Base-by-base conservation (phyloP, 1,140 invertebrate genomes). In the Gonioctena quinquepunctata region DNA sequence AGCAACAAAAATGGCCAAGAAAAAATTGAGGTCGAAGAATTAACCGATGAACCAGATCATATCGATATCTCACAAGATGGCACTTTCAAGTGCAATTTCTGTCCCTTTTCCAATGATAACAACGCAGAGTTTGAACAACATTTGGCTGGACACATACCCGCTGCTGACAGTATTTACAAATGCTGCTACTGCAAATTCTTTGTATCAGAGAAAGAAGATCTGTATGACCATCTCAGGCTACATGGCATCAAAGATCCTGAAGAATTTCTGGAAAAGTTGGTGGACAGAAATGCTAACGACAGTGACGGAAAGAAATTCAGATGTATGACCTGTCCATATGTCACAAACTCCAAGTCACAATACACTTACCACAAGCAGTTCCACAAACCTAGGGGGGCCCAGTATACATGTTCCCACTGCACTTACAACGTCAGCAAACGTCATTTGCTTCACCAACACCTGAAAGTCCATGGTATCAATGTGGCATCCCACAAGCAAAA, bases 341-440 rank as follows among this genome's bases (percentile, higher is more conserved):
- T 91, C 68, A 93, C 90, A 23, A 92, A 93, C 77, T 94, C 91
- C 78, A 93, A 93, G 81, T 92, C 92, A 49, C 93, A 95, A 79
- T 93, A 90, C 77, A 87, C 92, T 71, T 94, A 95, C 80, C 93
- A 95, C 75, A 91, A 92, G 74, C 93, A 95, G 80, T 93, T 95
- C 78, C 94, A 96, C 79, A 88, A 91, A 48, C 88, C 91, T 4
- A 87, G 89, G 61, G 87, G 89, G 54, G 88, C 88, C 2, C 89
- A 90, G 22, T 95, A 92, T 82, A 92, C 93, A 80, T 96, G 94
- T 81, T 87, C 88, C 0, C 84, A 90, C 66, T 96, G 94, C 82
- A 90, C 90, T 69, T 96, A 94, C 77, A 94, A 92, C 79, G 93
- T 94, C 1, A 92, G 89, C 25, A 92, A 92, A 80, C 87, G 90